phyloP scores from a whole-genome alignment of 2,797 vertebrate genomes.

The Falco berigora region DNA sequence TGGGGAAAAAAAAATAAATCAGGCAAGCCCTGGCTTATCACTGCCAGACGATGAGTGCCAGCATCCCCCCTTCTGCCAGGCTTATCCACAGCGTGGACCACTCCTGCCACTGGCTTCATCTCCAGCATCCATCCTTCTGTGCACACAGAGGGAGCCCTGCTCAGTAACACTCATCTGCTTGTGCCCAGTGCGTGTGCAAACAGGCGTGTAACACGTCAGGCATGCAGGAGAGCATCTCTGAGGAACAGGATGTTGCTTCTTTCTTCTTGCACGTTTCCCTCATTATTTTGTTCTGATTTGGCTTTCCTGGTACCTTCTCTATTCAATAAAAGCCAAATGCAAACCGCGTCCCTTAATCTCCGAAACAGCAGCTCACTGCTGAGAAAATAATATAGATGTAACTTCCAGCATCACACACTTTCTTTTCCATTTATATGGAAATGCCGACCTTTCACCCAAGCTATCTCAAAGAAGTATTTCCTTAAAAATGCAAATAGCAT shows the following conservation, averaged over 20 bases:
- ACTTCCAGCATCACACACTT: constrained; percentile 75
- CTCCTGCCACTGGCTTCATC: neutral
- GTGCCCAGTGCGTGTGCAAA: neutral
- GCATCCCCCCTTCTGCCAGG: neutral
- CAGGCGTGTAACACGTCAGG: neutral
- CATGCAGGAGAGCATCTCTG: neutral
- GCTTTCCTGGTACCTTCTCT: constrained; percentile 63
- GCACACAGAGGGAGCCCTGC: neutral
- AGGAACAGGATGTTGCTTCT: neutral
- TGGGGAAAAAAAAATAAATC: neutral
- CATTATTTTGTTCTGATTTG: constrained; percentile 71
- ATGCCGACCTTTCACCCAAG: constrained; percentile 80
- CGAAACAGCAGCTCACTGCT: constrained; percentile 74
- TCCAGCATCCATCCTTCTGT: neutral
- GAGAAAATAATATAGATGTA: constrained; percentile 80
- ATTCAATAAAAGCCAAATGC: constrained; percentile 74
- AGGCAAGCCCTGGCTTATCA: neutral
- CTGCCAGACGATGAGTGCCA: neutral
- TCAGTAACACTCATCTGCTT: neutral
- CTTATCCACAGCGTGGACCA: neutral
- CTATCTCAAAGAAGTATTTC: constrained; percentile 77
- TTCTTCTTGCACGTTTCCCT: constrained; percentile 49
- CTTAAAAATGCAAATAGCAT: constrained; percentile 83
- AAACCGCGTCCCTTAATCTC: constrained; percentile 72
- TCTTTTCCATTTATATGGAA: constrained; percentile 84